phyloP scores from a whole-genome alignment of 2,797 vertebrate species.

The Novumbra hubbsi region DNA sequence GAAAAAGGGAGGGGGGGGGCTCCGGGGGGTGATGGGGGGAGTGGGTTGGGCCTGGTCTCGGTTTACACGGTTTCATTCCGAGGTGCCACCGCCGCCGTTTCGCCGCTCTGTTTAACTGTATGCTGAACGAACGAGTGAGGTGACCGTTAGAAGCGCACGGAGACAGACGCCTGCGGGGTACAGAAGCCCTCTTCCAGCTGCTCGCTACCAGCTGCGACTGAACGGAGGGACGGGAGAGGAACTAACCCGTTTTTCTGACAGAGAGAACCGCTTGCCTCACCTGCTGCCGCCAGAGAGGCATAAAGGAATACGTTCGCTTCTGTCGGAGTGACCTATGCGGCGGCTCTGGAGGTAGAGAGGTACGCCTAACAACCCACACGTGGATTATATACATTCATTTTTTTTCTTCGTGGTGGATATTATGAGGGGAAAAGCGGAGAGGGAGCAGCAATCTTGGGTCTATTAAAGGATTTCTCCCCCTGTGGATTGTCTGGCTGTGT shows the following conservation, averaged over 20 bases:
- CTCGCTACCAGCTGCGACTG: constrained; percentile 39
- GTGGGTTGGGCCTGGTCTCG: constrained; percentile 67
- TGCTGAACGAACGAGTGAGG: constrained; percentile 59
- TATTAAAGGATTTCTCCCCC: constrained; percentile 53
- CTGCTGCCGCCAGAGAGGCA: constrained; percentile 9
- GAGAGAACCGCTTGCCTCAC: constrained; percentile 58
- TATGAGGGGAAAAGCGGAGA: constrained; percentile 27
- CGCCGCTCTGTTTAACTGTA: constrained; percentile 56
- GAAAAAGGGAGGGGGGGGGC: constrained; percentile 34
- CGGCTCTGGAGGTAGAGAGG: constrained; percentile 19
- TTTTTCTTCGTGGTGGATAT: constrained; percentile 55
- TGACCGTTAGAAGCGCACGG: too few species aligned
- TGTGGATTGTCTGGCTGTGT: constrained; percentile 45
- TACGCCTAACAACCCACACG: constrained; percentile 8
- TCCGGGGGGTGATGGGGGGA: constrained; percentile 17
- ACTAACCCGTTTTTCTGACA: constrained; percentile 21
- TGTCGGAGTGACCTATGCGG: constrained; percentile 27
- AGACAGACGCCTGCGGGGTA: constrained; percentile 21
- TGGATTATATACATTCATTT: constrained; percentile 14
- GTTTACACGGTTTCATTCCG: constrained; percentile 70
- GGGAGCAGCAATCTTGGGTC: constrained; percentile 37
- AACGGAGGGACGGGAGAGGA: constrained; percentile 12
- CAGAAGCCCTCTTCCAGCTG: constrained; percentile 23
- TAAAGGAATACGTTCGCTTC: constrained; percentile 24
- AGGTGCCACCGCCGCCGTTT: constrained; percentile 50